Percentiles rank a stretch among this genome's conserved stretches.
These are phyloP conservation scores for Melospiza melodia DNA, from an alignment of 2,113 vertebrate genomes.

Conservation along the genomic window DNA sequence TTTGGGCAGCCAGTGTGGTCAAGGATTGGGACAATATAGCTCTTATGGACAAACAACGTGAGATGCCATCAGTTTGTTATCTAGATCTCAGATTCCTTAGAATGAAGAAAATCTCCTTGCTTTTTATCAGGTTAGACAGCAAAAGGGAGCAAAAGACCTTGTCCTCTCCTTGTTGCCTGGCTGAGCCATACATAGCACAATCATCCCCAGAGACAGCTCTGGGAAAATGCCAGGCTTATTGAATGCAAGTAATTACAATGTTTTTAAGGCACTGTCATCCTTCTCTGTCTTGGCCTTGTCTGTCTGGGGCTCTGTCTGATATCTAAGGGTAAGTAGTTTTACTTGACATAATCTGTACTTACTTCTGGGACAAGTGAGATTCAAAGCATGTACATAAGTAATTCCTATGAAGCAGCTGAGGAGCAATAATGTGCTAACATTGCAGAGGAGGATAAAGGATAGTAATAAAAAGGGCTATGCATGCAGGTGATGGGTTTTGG, in stretches of 20 bases:
- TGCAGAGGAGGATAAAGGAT: neutral
- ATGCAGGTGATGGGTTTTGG: neutral
- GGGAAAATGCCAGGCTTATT: conserved; percentile 12
- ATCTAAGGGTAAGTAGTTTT: neutral
- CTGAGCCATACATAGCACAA: neutral
- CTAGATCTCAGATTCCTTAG: neutral
- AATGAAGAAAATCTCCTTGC: neutral
- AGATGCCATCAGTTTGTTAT: neutral
- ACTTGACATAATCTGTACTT: neutral
- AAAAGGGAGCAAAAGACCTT: neutral
- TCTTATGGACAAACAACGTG: neutral
- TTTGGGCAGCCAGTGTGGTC: neutral
- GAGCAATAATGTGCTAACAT: neutral
- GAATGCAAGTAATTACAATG: neutral
- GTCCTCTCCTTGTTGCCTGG: neutral
- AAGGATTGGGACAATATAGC: neutral
- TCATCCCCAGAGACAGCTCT: neutral
- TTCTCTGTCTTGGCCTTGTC: neutral
- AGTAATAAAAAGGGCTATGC: neutral
- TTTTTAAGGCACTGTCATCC: neutral
- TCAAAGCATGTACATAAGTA: neutral
- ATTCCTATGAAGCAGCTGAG: neutral
- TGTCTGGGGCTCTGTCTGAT: conserved; percentile 18
- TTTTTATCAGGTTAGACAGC: neutral
- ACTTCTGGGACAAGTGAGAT: neutral